These are phyloP conservation scores for Leptinotarsa tumamoca DNA, from an alignment of 2,888 invertebrate species.

Conservation along the genomic window DNA sequence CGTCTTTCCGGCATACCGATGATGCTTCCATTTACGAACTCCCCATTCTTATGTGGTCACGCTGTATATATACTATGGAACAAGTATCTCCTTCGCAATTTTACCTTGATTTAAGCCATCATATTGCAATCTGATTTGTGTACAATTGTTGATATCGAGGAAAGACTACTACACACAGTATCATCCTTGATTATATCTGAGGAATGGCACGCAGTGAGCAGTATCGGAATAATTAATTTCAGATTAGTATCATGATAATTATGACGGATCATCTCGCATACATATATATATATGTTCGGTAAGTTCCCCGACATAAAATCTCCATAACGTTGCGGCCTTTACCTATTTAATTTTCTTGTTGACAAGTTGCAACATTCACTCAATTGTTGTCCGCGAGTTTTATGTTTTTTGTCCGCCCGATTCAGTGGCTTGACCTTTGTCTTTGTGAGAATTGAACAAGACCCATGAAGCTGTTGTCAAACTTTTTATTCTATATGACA, in stretches of 20 bases:
- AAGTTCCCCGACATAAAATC: constrained; percentile 7
- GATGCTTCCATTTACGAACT: too few relatives aligned
- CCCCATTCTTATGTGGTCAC: too few relatives aligned
- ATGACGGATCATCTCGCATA: constrained; percentile 20
- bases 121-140: not conserved
- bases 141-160: not conserved
- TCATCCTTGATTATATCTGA: constrained; percentile 6
- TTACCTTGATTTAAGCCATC: not conserved
- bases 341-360: constrained; percentile 18
- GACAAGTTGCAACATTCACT: constrained; percentile 16
- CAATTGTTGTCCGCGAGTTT: constrained; percentile 10
- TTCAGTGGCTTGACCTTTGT: constrained; percentile 10
- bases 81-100: not conserved
- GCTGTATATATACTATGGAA: too few relatives aligned
- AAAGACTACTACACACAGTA: not conserved
- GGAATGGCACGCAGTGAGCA: constrained; percentile 6
- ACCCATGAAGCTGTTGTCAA: not conserved
- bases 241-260: constrained; percentile 21
- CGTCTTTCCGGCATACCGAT: too few relatives aligned
- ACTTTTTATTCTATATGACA: not conserved
- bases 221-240: constrained; percentile 13
- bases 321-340: constrained; percentile 2
- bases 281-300: not conserved
- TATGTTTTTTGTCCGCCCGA: constrained; percentile 9
- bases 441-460: not conserved